Percentiles rank a stretch among this genome's conserved stretches.
Evolutionary conservation across 2,113 vertebrate genomes (phyloP).

Genomic region (Epinephelus fuscoguttatus): DNA sequence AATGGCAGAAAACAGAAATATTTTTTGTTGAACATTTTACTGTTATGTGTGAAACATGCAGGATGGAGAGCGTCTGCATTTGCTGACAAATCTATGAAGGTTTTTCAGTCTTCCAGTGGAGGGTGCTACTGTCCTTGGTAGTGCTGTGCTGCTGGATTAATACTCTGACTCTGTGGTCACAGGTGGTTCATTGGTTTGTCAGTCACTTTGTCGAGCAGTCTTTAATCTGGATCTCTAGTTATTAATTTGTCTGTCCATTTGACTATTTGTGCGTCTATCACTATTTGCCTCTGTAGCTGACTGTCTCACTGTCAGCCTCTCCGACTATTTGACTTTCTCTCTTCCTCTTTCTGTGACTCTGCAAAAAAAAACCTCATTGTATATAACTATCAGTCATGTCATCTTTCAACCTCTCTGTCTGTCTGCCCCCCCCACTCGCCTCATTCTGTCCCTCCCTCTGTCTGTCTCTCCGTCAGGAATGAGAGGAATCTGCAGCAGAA

Average conservation of each 20-base stretch:
- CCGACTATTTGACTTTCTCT: neutral
- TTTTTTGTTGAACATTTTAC: neutral
- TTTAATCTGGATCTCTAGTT: neutral
- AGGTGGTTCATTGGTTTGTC: slow-evolving; percentile 43
- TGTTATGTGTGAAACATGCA: neutral
- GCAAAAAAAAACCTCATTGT: neutral
- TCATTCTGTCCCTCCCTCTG: slow-evolving; percentile 20
- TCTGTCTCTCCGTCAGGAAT: slow-evolving; percentile 67
- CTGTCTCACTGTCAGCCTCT: neutral
- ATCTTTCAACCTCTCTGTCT: neutral
- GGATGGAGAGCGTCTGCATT: neutral
- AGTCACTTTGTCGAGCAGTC: neutral
- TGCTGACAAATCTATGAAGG: neutral
- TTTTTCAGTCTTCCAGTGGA: slow-evolving; percentile 71
- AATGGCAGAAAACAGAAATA: neutral
- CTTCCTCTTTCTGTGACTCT: neutral
- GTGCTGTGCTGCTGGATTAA: slow-evolving; percentile 4
- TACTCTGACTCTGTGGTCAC: slow-evolving; percentile 30
- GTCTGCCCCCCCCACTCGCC: neutral
- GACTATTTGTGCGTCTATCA: neutral
- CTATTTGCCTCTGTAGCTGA: neutral
- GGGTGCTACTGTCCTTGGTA: slow-evolving; percentile 73
- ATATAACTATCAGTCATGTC: neutral
- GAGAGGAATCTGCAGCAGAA: slow-evolving; percentile 80
- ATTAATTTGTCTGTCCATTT: neutral